Evolutionary conservation across 1,140 invertebrate genomes (phyloP).

Genomic region (Drosophila mayri): DNA sequence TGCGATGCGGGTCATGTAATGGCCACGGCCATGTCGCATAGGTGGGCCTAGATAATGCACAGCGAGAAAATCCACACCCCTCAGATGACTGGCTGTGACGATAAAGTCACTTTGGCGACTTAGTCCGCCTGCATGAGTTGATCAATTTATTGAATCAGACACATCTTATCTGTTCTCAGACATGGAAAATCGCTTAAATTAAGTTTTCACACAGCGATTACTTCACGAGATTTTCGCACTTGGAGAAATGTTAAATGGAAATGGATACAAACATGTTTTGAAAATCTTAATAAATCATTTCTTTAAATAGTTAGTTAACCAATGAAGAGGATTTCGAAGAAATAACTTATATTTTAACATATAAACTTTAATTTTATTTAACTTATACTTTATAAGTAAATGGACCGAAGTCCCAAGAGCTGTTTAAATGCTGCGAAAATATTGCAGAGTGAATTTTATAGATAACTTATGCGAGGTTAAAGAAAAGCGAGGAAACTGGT

Average conservation of each 20-base stretch:
- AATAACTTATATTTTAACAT: too few species aligned
- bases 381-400: constrained; percentile 16
- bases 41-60: constrained; percentile 49
- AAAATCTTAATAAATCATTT: too few species aligned
- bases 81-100: background rate
- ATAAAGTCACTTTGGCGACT: constrained; percentile 25
- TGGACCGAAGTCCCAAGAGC: constrained; percentile 13
- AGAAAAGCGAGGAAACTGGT: too few species aligned
- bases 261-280: background rate
- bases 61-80: constrained; percentile 42
- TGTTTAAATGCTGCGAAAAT: constrained; percentile 14
- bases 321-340: too few species aligned
- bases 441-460: background rate
- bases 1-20: constrained; percentile 73
- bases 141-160: constrained; percentile 41
- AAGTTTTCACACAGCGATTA: constrained; percentile 19
- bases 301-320: too few species aligned
- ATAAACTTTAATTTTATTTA: too few species aligned
- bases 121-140: constrained; percentile 14
- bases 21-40: constrained; percentile 63
- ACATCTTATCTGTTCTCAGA: constrained; percentile 4
- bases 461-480: background rate
- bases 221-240: constrained; percentile 4
- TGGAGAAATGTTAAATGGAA: background rate
- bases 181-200: constrained; percentile 23